phyloP scores from a whole-genome alignment of 2,797 vertebrate genomes.

The Myotis vivesi region DNA sequence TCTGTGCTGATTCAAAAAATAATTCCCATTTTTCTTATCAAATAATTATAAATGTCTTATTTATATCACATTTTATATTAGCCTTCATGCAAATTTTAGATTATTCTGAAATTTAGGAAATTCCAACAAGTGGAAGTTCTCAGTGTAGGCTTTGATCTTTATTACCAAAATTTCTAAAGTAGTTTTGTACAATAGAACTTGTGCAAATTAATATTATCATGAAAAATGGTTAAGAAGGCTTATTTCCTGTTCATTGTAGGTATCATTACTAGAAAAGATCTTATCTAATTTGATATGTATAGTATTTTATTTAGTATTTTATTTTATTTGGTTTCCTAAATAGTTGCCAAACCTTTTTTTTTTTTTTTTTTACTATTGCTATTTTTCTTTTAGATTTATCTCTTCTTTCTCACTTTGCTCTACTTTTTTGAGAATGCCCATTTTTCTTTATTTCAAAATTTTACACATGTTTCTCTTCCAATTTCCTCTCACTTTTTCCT shows the following conservation, averaged over 20 bases:
- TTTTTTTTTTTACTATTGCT: neutral
- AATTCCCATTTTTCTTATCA: neutral
- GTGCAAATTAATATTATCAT: neutral
- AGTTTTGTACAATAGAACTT: neutral
- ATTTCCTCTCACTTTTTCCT: neutral
- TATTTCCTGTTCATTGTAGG: neutral
- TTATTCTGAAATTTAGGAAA: neutral
- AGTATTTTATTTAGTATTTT: neutral
- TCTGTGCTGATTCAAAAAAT: neutral
- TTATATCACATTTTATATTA: neutral
- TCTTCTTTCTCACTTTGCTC: neutral
- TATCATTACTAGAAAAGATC: neutral
- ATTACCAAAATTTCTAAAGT: neutral
- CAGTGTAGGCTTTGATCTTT: neutral
- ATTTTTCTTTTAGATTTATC: neutral
- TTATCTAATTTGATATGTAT: neutral
- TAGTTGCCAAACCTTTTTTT: neutral
- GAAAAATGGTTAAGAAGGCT: neutral
- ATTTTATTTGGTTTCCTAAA: neutral
- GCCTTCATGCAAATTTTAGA: neutral
- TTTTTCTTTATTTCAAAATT: neutral
- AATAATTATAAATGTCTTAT: neutral
- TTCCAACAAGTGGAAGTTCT: neutral
- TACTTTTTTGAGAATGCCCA: neutral
- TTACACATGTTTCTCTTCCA: neutral